Evolutionary conservation across 2,797 vertebrate genomes (phyloP).

Genomic region (Gymnocypris eckloni): DNA sequence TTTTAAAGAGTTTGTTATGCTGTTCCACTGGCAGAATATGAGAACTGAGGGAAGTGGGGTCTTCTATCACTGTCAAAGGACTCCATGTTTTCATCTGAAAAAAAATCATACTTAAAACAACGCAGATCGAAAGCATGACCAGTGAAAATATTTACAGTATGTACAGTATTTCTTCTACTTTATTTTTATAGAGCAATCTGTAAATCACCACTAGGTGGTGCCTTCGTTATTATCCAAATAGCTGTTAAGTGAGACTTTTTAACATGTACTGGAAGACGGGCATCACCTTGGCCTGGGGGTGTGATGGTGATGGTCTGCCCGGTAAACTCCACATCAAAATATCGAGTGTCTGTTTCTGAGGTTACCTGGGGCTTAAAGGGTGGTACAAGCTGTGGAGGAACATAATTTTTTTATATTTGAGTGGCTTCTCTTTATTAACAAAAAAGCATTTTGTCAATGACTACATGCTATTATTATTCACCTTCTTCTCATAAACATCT

Average conservation of each 20-base stretch:
- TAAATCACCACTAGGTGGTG: slow-evolving; percentile 22
- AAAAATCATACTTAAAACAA: not conserved
- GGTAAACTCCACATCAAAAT: slow-evolving; percentile 98
- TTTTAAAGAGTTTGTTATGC: slow-evolving; percentile 19
- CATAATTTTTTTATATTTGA: slow-evolving; percentile 60
- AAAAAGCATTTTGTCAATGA: not conserved
- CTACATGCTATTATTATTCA: slow-evolving; percentile 57
- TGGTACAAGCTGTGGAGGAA: slow-evolving; percentile 84
- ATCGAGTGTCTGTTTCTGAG: slow-evolving; percentile 96
- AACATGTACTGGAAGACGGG: not conserved
- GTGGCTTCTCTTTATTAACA: not conserved
- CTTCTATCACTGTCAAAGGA: slow-evolving; percentile 93
- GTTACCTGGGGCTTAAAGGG: slow-evolving; percentile 98
- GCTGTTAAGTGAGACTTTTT: not conserved
- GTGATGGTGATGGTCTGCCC: slow-evolving; percentile 98
- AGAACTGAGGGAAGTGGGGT: slow-evolving; percentile 98
- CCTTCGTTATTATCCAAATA: not conserved
- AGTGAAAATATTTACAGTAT: not conserved
- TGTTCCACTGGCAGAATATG: slow-evolving; percentile 96
- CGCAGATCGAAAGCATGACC: not conserved
- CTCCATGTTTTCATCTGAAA: slow-evolving; percentile 93
- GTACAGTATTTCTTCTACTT: not conserved
- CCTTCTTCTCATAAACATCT: slow-evolving; percentile 98
- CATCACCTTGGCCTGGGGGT: slow-evolving; percentile 95
- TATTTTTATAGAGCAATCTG: not conserved